Conservation (phyloP, 2,888 invertebrate species). For the Trypoxylon attenuatum region DNA sequence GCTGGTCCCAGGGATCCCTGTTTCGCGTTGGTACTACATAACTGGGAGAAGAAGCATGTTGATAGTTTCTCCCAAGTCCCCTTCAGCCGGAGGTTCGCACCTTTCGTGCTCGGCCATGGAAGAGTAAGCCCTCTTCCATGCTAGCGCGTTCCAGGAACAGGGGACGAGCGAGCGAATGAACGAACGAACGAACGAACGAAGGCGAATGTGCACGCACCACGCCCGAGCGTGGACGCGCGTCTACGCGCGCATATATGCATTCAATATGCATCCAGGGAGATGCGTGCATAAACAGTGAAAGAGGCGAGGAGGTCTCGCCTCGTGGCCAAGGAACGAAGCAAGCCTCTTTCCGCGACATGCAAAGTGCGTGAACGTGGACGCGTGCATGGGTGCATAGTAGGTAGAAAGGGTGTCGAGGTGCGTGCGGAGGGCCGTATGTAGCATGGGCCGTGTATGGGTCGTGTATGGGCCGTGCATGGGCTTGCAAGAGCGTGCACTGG, state of each 20-base stretch:
- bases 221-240: background rate
- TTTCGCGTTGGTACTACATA: no score
- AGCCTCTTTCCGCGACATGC: slow-evolving; percentile 33
- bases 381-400: slow-evolving; percentile 30
- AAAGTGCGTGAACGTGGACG: slow-evolving; percentile 40
- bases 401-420: slow-evolving; percentile 17
- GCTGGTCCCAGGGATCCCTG: background rate
- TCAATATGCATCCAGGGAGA: no score
- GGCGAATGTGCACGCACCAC: slow-evolving; percentile 1
- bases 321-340: background rate
- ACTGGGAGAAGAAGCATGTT: no score
- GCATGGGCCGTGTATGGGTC: slow-evolving; percentile 2
- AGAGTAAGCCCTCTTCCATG: no score
- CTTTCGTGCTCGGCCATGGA: background rate
- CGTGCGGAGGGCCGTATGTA: slow-evolving; percentile 3
- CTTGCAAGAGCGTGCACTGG: slow-evolving; percentile 7
- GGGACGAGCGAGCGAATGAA: no score
- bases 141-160: no score
- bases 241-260: no score
- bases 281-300: background rate
- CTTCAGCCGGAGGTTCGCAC: background rate
- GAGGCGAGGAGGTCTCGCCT: background rate
- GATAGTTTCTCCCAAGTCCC: background rate
- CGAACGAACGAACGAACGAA: background rate
- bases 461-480: slow-evolving; percentile 27